Evolutionary conservation across 2,113 vertebrate genomes (phyloP).

Genomic region (Sigmodon hispidus): DNA sequence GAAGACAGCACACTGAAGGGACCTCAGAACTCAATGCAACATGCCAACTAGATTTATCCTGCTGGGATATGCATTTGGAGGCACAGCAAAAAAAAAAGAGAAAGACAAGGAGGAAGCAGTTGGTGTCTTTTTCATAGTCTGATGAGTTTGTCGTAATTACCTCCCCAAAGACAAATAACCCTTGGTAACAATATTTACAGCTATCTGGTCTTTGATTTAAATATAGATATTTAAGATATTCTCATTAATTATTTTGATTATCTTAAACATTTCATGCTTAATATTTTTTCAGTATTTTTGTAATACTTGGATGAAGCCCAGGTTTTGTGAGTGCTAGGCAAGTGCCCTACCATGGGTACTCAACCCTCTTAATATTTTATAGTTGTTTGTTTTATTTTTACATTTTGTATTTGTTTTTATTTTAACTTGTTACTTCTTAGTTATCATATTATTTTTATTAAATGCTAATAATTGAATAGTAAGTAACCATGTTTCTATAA

Average conservation of each 20-base stretch:
- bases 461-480: background rate
- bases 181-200: background rate
- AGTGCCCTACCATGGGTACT: background rate
- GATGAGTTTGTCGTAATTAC: too few relatives aligned
- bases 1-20: background rate
- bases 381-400: background rate
- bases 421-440: background rate
- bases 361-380: background rate
- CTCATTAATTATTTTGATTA: background rate
- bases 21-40: background rate
- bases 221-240: background rate
- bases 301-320: background rate
- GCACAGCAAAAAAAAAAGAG: background rate
- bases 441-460: background rate
- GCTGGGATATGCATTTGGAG: background rate
- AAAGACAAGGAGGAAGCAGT: background rate
- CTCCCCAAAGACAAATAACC: background rate
- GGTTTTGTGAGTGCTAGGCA: background rate
- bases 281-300: background rate
- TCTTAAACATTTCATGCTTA: background rate
- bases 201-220: background rate
- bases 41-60: background rate
- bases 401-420: background rate
- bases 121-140: background rate
- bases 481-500: background rate